Conservation (phyloP, 2,888 invertebrate species). For the Pheosia gnoma region DNA sequence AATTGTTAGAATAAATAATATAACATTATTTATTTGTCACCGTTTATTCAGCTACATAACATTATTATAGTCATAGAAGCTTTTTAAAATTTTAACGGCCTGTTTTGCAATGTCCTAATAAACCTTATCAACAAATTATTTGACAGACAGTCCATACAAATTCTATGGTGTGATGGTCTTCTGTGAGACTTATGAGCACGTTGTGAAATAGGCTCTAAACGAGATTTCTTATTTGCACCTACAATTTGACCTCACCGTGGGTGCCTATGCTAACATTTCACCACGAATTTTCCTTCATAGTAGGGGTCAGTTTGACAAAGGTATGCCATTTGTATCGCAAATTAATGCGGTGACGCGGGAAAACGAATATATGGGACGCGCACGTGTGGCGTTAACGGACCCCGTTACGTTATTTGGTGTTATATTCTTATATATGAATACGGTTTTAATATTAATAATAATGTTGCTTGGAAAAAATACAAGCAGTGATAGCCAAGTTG, state of each 20-base stretch:
- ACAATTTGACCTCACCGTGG: conserved; percentile 20
- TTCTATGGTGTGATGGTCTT: too few species aligned
- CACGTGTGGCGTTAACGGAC: conserved; percentile 15
- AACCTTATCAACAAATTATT: too few species aligned
- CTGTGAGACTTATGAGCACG: too few species aligned
- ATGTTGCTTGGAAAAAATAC: too few species aligned
- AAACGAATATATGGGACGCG: conserved; percentile 28
- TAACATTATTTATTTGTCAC: too few species aligned
- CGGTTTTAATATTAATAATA: not conserved
- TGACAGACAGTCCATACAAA: too few species aligned
- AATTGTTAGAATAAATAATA: too few species aligned
- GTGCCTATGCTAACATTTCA: conserved; percentile 14
- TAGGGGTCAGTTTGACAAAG: conserved; percentile 45
- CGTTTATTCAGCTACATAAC: too few species aligned
- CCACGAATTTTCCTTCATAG: conserved; percentile 34
- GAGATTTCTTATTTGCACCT: not conserved
- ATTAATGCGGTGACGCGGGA: conserved; percentile 44
- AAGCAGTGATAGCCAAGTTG: too few species aligned
- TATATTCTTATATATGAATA: not conserved
- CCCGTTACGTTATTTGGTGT: conserved; percentile 8
- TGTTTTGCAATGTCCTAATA: too few species aligned
- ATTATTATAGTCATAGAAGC: too few species aligned
- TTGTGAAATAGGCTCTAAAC: not conserved
- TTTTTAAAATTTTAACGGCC: too few species aligned
- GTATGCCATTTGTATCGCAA: conserved; percentile 50